Conservation (phyloP, 2,797 vertebrate species). For the Tokudaia tokunoshimensis region DNA sequence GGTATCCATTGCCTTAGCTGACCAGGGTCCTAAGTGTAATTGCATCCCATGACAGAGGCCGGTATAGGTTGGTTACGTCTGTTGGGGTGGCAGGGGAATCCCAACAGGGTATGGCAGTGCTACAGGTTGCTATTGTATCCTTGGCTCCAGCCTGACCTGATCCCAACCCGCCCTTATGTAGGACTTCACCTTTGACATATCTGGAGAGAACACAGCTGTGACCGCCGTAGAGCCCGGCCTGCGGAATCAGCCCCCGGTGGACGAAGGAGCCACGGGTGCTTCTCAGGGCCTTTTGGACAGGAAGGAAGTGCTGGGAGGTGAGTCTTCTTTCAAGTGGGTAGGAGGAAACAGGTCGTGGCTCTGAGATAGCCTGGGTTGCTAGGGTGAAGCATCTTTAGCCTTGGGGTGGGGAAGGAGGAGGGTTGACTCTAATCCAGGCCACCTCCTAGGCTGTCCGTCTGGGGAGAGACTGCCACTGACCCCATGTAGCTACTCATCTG, state of each 20-base stretch:
- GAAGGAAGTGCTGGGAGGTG: conserved; percentile 91
- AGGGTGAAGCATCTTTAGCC: background rate
- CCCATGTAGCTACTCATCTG: rapidly evolving
- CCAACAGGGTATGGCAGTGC: background rate
- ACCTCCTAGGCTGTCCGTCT: background rate
- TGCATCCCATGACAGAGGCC: background rate
- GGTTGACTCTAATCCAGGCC: background rate
- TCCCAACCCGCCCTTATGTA: background rate
- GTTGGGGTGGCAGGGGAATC: background rate
- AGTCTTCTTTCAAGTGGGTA: conserved; percentile 18
- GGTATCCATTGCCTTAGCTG: background rate
- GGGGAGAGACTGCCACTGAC: rapidly evolving
- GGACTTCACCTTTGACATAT: conserved; percentile 86
- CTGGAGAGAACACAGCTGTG: conserved; percentile 72
- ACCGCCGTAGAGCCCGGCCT: conserved; percentile 51
- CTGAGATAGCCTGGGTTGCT: background rate
- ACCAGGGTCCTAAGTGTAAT: background rate
- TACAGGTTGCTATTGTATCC: rapidly evolving
- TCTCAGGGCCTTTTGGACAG: conserved; percentile 89
- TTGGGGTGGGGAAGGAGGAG: background rate
- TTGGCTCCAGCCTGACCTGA: background rate
- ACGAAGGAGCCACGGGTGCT: conserved; percentile 85
- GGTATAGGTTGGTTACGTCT: background rate
- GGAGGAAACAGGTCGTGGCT: background rate
- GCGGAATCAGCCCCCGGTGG: conserved; percentile 68